Evolutionary conservation across 2,888 invertebrate species (phyloP).

Genomic region (Dicycla oo): DNA sequence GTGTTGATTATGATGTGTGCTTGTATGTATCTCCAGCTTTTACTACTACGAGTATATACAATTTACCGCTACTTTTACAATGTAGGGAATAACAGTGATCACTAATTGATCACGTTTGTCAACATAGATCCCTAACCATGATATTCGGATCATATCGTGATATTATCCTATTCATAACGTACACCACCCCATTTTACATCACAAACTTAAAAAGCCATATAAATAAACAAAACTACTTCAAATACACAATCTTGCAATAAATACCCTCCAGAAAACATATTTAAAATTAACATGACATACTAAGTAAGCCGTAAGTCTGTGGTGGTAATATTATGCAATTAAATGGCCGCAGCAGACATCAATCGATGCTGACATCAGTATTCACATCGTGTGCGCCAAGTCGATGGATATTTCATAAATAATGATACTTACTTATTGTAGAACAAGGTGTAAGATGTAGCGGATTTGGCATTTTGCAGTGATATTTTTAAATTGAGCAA

Average conservation of each 20-base stretch:
- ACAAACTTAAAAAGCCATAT: not conserved
- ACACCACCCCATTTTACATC: too few relatives aligned
- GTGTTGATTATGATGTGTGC: not conserved
- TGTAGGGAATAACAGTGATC: not conserved
- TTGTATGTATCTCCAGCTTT: not conserved
- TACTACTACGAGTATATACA: too few relatives aligned
- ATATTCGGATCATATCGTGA: not conserved
- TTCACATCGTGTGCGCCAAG: constrained; percentile 32
- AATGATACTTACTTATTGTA: constrained; percentile 21
- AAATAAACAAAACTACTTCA: not conserved
- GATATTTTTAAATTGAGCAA: too few relatives aligned
- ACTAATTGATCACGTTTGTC: not conserved
- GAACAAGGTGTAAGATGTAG: not conserved
- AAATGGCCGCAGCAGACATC: constrained; percentile 35
- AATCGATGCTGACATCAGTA: constrained; percentile 46
- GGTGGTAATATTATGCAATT: constrained; percentile 31
- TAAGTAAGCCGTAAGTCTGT: not conserved
- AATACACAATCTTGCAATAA: constrained; percentile 14
- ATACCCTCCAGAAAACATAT: constrained; percentile 13
- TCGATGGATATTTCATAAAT: constrained; percentile 56
- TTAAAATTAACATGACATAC: constrained; percentile 19
- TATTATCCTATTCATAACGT: not conserved
- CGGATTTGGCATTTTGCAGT: constrained; percentile 3
- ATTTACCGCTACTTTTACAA: not conserved
- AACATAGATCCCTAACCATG: not conserved